Percentiles rank a stretch among this genome's conserved stretches.
These are phyloP conservation scores for Petromus typicus DNA, from an alignment of 2,113 vertebrate genomes.

Conservation along the genomic window DNA sequence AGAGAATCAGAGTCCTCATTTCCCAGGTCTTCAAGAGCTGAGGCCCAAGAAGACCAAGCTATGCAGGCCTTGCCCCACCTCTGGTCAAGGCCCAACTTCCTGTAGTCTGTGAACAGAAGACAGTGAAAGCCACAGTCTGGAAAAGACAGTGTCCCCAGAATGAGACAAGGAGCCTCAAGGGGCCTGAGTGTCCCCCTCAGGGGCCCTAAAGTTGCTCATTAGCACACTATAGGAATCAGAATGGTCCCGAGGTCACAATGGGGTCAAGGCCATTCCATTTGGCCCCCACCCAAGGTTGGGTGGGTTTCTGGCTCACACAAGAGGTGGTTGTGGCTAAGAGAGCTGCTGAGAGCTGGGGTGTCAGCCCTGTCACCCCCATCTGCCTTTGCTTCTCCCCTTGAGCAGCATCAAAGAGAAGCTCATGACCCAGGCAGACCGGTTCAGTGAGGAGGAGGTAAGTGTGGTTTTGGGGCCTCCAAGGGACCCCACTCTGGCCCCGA, in stretches of 20 bases:
- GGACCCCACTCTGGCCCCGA: background rate
- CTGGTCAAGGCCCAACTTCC: background rate
- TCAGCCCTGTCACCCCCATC: background rate
- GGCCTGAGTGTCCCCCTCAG: background rate
- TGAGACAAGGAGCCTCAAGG: background rate
- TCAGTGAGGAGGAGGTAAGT: conserved; percentile 93
- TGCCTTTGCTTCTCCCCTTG: conserved; percentile 60
- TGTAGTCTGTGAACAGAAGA: rapidly evolving
- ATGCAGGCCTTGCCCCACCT: background rate
- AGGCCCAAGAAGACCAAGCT: background rate
- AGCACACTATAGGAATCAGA: background rate
- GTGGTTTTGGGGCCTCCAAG: background rate
- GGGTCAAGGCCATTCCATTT: background rate
- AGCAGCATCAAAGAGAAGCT: conserved; percentile 93
- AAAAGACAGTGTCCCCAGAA: background rate
- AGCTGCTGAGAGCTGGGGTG: background rate
- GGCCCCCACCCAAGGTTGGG: background rate
- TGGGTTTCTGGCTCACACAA: background rate
- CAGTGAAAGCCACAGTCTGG: background rate
- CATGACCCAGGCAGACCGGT: conserved; percentile 95
- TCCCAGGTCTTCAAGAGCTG: background rate
- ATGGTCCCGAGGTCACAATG: background rate
- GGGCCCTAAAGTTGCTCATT: background rate
- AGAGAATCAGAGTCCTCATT: background rate
- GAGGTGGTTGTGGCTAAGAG: background rate